Base-by-base conservation (phyloP, 2,888 invertebrate genomes). In the Hypsopygia costalis region DNA sequence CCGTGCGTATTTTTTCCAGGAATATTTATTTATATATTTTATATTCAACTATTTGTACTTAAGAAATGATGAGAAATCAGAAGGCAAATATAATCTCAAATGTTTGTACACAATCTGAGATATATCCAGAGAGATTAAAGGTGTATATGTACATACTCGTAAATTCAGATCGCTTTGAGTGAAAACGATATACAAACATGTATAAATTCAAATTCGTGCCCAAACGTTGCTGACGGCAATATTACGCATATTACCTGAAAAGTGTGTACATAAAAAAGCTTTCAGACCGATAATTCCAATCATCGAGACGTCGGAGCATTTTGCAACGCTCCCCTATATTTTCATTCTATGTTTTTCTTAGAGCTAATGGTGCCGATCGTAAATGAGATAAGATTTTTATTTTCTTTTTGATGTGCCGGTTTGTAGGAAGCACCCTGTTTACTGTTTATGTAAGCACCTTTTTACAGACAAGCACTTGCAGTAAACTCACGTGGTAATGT, bases 251-350 rank as follows among this genome's bases (percentile, higher is more conserved):
- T 69, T 68, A 60, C 49, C 58, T 64, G 62, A 31, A 65, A 69
- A 69, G 65, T 68, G 65, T 68, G 60, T 69, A 76, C 70, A 75
- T 71, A 74, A 74, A 76, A 77, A 77, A 68, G 73, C 75, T 76
- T 75, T 75, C 58, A 77, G 61, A 58, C 60, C 67, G 52, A 73
- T 72, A 36, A 76, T 71, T 69, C 71, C 71, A 73, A 76, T 74
- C 72, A 73, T 58, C 47, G 60, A 57, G 60, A 61, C 65, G 64
- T 66, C 65, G 67, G 65, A 74, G 68, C 67, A 67, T 36, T 36
- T 36, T 36, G 62, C 62, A 62, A 55, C 59, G 71, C 67, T 69
- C 57, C 60, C 64, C 59, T 68, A 63, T 71, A 50, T 63, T 66
- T 68, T 64, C 59, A 50, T 55, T 66, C 63, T 68, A 68, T 70